Conservation (phyloP, 2,888 invertebrate species). For the Subacronicta megacephala region DNA sequence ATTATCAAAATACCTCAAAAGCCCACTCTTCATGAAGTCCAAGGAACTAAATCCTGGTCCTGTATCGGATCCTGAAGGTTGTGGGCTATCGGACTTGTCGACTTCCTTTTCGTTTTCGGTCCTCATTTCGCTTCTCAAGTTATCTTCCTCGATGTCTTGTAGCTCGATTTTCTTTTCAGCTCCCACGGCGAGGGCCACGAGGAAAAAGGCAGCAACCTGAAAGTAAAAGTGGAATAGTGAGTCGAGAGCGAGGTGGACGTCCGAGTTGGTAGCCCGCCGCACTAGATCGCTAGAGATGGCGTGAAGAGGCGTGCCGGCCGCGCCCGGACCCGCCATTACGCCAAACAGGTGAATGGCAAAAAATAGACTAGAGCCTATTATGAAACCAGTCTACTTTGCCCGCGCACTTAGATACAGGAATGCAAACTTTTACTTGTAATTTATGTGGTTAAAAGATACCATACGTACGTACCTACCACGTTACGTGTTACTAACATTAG, state of each 20-base stretch:
- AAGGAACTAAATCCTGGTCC: slow-evolving; percentile 65
- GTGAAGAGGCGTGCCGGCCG: slow-evolving; percentile 64
- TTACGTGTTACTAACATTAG: slow-evolving; percentile 66
- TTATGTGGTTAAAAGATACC: slow-evolving; percentile 77
- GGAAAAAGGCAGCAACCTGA: slow-evolving; percentile 78
- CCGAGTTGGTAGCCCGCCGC: slow-evolving; percentile 62
- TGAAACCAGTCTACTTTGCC: slow-evolving; percentile 77
- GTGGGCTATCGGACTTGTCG: slow-evolving; percentile 67
- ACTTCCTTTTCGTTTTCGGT: slow-evolving; percentile 85
- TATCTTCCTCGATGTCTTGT: slow-evolving; percentile 94
- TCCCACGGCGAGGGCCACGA: slow-evolving; percentile 73
- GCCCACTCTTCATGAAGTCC: slow-evolving; percentile 76
- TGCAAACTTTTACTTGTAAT: slow-evolving; percentile 85
- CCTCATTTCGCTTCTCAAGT: slow-evolving; percentile 90
- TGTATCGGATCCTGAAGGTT: slow-evolving; percentile 52
- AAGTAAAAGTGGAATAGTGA: slow-evolving; percentile 79
- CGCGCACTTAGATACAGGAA: slow-evolving; percentile 75
- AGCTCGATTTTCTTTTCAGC: slow-evolving; percentile 91
- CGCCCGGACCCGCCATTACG: slow-evolving; percentile 60
- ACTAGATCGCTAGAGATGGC: slow-evolving; percentile 67
- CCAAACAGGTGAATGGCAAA: slow-evolving; percentile 84
- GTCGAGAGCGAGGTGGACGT: slow-evolving; percentile 61
- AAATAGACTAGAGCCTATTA: slow-evolving; percentile 81
- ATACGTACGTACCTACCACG: slow-evolving; percentile 63
- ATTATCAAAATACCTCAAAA: slow-evolving; percentile 73